Base-by-base conservation (phyloP, 2,888 invertebrate species). In the Polylopha cassiicola region DNA sequence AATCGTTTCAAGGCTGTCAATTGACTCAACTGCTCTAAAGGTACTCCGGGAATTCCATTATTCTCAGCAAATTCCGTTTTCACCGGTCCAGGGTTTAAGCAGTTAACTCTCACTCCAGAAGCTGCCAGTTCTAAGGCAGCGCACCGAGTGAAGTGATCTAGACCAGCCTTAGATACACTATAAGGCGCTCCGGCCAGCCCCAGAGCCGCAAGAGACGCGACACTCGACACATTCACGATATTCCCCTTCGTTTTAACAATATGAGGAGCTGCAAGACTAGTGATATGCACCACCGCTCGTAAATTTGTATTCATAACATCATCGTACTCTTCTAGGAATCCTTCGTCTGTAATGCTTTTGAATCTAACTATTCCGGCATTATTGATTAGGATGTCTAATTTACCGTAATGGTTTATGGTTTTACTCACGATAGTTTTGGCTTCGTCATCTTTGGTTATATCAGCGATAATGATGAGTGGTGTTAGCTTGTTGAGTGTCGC, bases 81-180 rank as follows among this genome's bases (percentile, higher is more conserved):
- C 1, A 90, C 87, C 0, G 92, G 92, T 6, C 93, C 93, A 11
- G 93, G 94, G 59, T 89, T 90, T 0, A 93, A 89, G 26, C 87
- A 77, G 63, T 92, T 92, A 0, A 91, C 91, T 39, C 92, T 73
- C 1, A 92, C 88, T n/a, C 66, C 80, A 52, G 82, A 77, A 1
- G 67, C 48, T 38, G 88, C 88, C 10, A 90, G 64, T 51, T 90
- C 92, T 22, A 92, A 65, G 2, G 93, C 93, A 6, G 88, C 73
- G 55, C 90, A 90, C 47, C 88, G 75, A 0, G 93, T 92, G 47
- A 94, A 87, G 55, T 93, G 92, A 66, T 93, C 92, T 7, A 93
- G 55, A 3, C 90, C 92, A 20, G 91, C 84, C 72, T 94, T 94
- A 9, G 91, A 90, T 82, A 92, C 89, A 39, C 80, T 78, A 60